Evolutionary conservation across 2,797 vertebrate species (phyloP), one percentile per base, ranked within the genome.

Genomic region (Alectoris magna): DNA sequence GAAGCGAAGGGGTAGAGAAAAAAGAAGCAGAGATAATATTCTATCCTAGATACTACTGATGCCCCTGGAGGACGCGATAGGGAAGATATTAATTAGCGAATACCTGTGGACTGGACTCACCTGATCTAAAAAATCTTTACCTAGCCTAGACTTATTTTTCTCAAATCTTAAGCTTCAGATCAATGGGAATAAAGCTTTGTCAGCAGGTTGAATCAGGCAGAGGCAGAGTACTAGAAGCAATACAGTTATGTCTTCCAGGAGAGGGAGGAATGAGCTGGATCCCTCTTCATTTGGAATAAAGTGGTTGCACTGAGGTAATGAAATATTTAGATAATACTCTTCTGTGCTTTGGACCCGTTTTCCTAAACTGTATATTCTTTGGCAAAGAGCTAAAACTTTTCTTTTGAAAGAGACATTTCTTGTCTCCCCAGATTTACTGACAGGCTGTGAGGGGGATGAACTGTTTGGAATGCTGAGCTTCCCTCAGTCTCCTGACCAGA

Each of bases 281-380:
- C 53, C 36, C 60, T 92, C 72, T 83, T 84, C 34, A 46, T 83
- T 86, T 94, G 85, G 83, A 91, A 80, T 87, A 29, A 84, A 68
- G 31, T 66, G 29, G 7, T 67, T 91, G 27, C 1, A 0, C 72
- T 95, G 94, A 95, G 76, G 91, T 94, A 94, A 91, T 92, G 70
- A 90, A 88, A 36, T 75, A 81, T 81, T 95, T 78, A 90, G 41
- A 62, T 81, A 91, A 83, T 16, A 3, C 26, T 96, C 13, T 80
- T 93, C 75, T 87, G 87, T 89, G 82, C 48, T 92, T 96, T 91
- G 76, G 73, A 72, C 38, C 6, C 6, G 3, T 86, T 90, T 86
- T 84, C 76, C 71, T 49, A 62, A 75, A n/a, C 41, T 58, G 19
- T 81, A 73, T 93, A 10, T 88, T 81, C 58, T 90, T 93, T 95